Evolutionary conservation across 2,888 invertebrate genomes (phyloP), one percentile per base, ranked within the genome.

Genomic region (Melikaiella ostensackeni): DNA sequence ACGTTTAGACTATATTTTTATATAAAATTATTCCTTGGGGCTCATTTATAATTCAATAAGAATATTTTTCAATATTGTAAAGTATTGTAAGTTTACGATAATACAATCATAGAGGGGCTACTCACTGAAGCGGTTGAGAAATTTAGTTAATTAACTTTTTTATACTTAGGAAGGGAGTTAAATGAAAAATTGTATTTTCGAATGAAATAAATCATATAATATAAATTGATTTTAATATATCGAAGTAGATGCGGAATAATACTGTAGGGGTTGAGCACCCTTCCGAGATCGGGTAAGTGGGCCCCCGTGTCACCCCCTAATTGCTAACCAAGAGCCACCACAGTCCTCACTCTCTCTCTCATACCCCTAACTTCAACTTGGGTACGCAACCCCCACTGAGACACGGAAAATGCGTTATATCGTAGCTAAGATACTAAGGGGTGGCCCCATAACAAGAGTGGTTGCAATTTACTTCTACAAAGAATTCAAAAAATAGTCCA

Each of bases 281-380:
- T 82, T 84, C 83, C 75, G 83, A 84, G 84, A 85, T 86, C 82
- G 82, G 82, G 84, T 88, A 86, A 87, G 86, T 86, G 86, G 86
- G 83, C 85, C 86, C 86, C 85, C 82, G 86, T 87, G 88, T 87
- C 87, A 84, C 81, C 84, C 86, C 84, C 86, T 86, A 88, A 88
- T 88, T 88, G 87, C 86, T 86, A 87, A 87, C 86, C 86, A 86
- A 85, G 86, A 87, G 85, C 84, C 85, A 84, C 82, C 84, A 80
- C 83, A 81, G 80, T 79, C 81, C 81, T 78, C 82, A 77, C 74
- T 74, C 78, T 81, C 78, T 81, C 81, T 78, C 79, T 77, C 76
- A 55, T 73, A 75, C 57, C 74, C 75, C 79, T 78, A 77, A 78
- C 80, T 70, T 76, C 75, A 80, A 79, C 79, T 79, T 77, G 78